A percentile compares a stretch with the other conserved stretches of the same genome.
Conservation (phyloP, 2,888 invertebrate species). For the Blastobasis adustella region DNA sequence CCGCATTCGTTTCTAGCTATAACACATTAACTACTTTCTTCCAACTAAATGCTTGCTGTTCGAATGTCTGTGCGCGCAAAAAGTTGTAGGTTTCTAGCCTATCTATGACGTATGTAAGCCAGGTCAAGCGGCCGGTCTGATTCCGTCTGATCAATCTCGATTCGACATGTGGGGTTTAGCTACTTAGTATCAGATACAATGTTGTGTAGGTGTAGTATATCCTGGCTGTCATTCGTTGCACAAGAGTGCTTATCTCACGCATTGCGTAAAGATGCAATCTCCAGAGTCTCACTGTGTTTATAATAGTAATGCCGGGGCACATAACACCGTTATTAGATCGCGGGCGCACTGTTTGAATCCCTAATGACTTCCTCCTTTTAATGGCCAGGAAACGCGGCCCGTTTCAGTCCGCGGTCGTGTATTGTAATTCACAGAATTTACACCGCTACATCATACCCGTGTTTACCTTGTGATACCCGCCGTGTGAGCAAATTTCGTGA, state of each 20-base stretch:
- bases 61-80: too few species aligned
- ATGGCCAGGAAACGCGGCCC: constrained; percentile 51
- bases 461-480: not conserved
- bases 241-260: constrained; percentile 28
- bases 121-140: too few species aligned
- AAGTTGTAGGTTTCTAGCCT: too few species aligned
- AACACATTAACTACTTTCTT: too few species aligned
- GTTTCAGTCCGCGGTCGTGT: constrained; percentile 26
- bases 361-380: constrained; percentile 59
- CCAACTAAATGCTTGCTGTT: too few species aligned
- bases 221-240: not conserved
- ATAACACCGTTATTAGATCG: constrained; percentile 56
- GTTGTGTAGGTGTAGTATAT: too few species aligned
- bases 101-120: too few species aligned
- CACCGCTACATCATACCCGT: constrained; percentile 9
- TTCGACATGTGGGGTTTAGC: too few species aligned
- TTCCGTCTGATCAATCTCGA: too few species aligned
- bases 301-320: constrained; percentile 45
- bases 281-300: constrained; percentile 41
- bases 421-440: constrained; percentile 10
- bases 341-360: constrained; percentile 46
- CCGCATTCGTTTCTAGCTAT: too few species aligned
- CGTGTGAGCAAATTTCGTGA: not conserved
- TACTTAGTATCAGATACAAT: too few species aligned
- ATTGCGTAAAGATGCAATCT: constrained; percentile 54